phyloP scores from a whole-genome alignment of 2,888 invertebrate genomes.

The Thecocarcelia acutangulata region DNA sequence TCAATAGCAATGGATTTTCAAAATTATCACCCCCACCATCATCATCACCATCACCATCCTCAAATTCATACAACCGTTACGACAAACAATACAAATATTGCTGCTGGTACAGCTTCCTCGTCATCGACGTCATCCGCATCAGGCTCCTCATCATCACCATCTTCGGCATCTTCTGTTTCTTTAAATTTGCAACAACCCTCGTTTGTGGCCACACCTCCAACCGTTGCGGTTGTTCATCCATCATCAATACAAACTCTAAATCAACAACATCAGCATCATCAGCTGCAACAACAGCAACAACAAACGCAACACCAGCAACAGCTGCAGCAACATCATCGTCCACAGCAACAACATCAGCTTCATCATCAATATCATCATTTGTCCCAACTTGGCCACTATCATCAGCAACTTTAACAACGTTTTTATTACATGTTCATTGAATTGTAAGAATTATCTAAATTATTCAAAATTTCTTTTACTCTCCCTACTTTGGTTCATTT shows the following conservation, averaged over 20 bases:
- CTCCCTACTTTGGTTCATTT: slow-evolving; percentile 53
- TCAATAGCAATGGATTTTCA: slow-evolving; percentile 55
- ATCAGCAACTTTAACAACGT: slow-evolving; percentile 70
- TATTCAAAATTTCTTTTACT: slow-evolving; percentile 57
- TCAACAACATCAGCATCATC: slow-evolving; percentile 46
- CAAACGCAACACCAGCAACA: slow-evolving; percentile 36
- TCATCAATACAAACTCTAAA: slow-evolving; percentile 37
- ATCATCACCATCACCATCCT: slow-evolving; percentile 66
- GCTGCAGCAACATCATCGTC: slow-evolving; percentile 42
- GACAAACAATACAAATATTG: slow-evolving; percentile 66
- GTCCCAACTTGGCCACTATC: slow-evolving; percentile 64
- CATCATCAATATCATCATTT: slow-evolving; percentile 63
- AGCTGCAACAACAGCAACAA: slow-evolving; percentile 6
- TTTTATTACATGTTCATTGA: slow-evolving; percentile 67
- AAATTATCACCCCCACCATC: slow-evolving; percentile 66
- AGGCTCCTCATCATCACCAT: slow-evolving; percentile 55
- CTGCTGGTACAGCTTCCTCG: slow-evolving; percentile 71
- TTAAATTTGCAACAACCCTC: slow-evolving; percentile 44
- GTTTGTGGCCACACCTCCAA: slow-evolving; percentile 44
- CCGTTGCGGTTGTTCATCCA: slow-evolving; percentile 38
- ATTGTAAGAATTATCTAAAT: slow-evolving; percentile 64
- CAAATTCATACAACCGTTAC: slow-evolving; percentile 69
- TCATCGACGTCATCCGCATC: slow-evolving; percentile 52
- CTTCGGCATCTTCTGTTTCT: slow-evolving; percentile 60
- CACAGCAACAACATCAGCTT: slow-evolving; percentile 58